These are phyloP conservation scores for Apostichopus californicus DNA, from an alignment of 35 echinoderm and acorn worm species.

Conservation along the genomic window DNA sequence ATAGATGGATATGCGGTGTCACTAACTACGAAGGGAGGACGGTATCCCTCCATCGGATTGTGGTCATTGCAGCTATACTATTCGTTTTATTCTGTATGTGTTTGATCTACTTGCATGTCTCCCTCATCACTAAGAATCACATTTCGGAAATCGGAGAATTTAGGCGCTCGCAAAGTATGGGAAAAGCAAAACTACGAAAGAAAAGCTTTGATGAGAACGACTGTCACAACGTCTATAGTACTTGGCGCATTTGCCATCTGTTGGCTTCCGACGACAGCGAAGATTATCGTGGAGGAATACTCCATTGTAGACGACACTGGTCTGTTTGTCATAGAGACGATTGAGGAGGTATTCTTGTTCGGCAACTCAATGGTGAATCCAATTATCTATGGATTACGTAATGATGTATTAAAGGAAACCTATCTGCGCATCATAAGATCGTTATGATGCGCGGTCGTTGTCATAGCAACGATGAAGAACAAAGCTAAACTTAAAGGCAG, in stretches of 20 bases:
- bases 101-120: not conserved
- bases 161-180: too few relatives aligned
- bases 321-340: not conserved
- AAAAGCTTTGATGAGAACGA: not conserved
- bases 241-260: constrained; percentile 9
- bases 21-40: not conserved
- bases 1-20: not conserved
- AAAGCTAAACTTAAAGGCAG: too few relatives aligned
- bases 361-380: constrained; percentile 38
- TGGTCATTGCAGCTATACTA: not conserved
- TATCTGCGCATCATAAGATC: too few relatives aligned
- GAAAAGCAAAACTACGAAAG: not conserved
- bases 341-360: not conserved
- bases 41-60: not conserved
- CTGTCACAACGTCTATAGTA: constrained; percentile 8
- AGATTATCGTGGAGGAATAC: not conserved
- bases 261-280: not conserved
- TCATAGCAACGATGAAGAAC: too few relatives aligned
- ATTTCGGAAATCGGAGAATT: not conserved
- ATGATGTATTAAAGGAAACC: not conserved
- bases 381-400: constrained; percentile 17
- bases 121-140: not conserved
- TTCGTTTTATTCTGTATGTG: not conserved
- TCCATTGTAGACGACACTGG: not conserved
- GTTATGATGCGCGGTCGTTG: too few relatives aligned